A percentile compares a stretch with the other conserved stretches of the same genome.
Conservation (phyloP, 2,113 vertebrate genomes). For the Petrocephalus microphthalmus region DNA sequence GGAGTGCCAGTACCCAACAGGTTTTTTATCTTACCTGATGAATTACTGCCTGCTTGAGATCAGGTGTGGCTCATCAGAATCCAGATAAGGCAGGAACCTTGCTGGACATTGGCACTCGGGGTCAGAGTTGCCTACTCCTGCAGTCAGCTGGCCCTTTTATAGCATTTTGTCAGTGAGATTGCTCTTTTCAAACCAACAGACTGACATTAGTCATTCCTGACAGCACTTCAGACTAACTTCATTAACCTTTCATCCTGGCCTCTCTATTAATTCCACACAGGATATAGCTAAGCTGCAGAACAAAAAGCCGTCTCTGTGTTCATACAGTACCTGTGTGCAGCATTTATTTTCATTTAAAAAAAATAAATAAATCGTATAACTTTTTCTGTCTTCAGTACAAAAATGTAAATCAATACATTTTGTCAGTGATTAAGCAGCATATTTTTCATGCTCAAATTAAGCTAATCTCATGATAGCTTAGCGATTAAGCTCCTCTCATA, state of each 20-base stretch:
- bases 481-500: conserved; percentile 19
- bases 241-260: conserved; percentile 29
- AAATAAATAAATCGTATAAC: background rate
- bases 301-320: background rate
- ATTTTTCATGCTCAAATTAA: background rate
- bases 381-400: background rate
- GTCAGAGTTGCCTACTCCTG: background rate
- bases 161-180: conserved; percentile 21
- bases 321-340: background rate
- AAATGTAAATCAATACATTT: background rate
- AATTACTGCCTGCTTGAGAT: background rate
- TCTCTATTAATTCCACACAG: conserved; percentile 30
- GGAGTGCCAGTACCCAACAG: background rate
- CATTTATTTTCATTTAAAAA: background rate
- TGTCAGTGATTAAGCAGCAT: background rate
- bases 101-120: background rate
- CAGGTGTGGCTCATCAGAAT: background rate
- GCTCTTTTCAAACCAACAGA: conserved; percentile 33
- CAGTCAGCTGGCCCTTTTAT: conserved; percentile 24
- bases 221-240: conserved; percentile 31
- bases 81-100: background rate
- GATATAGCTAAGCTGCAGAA: background rate
- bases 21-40: background rate
- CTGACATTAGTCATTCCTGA: conserved; percentile 28
- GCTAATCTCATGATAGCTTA: conserved; percentile 2